Conservation (phyloP, 1,140 invertebrate species). For the Branchinecta lynchi region DNA sequence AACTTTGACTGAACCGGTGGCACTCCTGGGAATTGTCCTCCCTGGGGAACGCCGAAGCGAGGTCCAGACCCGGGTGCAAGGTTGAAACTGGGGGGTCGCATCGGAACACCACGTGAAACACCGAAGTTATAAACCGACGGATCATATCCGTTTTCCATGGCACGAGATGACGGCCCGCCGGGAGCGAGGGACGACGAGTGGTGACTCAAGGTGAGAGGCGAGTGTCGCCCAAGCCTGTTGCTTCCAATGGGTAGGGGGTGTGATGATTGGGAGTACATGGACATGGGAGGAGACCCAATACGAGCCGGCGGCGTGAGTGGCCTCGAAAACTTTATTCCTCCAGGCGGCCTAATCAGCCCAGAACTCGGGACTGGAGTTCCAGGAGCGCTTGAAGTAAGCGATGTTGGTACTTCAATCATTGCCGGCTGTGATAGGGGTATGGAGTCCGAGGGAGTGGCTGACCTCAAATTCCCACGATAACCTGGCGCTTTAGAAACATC, state of each 20-base stretch:
- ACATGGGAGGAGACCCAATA: slow-evolving; percentile 17
- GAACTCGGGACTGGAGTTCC: slow-evolving; percentile 19
- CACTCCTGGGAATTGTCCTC: slow-evolving; percentile 34
- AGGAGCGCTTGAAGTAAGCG: slow-evolving; percentile 19
- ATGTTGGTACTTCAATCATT: slow-evolving; percentile 12
- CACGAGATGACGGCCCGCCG: slow-evolving; percentile 15
- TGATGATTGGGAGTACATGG: slow-evolving; percentile 13
- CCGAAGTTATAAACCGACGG: neutral
- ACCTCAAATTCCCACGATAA: slow-evolving; percentile 41
- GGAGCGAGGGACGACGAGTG: slow-evolving; percentile 16
- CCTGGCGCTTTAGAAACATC: slow-evolving; percentile 66
- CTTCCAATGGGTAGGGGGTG: slow-evolving; percentile 11
- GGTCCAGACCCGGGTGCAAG: slow-evolving; percentile 15
- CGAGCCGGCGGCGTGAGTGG: slow-evolving; percentile 18
- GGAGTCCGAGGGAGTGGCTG: neutral
- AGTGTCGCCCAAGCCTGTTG: neutral
- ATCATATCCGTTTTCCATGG: slow-evolving; percentile 12
- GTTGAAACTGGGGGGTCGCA: slow-evolving; percentile 14
- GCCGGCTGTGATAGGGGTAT: neutral
- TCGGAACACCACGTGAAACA: neutral
- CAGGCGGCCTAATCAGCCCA: slow-evolving; percentile 7
- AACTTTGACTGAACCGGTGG: slow-evolving; percentile 45
- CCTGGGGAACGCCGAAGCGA: slow-evolving; percentile 21
- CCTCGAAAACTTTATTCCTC: neutral
- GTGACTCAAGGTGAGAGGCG: neutral